Evolutionary conservation across 2,888 invertebrate species (phyloP), one percentile per base, ranked within the genome.

Genomic region (Galerucella calmariensis): DNA sequence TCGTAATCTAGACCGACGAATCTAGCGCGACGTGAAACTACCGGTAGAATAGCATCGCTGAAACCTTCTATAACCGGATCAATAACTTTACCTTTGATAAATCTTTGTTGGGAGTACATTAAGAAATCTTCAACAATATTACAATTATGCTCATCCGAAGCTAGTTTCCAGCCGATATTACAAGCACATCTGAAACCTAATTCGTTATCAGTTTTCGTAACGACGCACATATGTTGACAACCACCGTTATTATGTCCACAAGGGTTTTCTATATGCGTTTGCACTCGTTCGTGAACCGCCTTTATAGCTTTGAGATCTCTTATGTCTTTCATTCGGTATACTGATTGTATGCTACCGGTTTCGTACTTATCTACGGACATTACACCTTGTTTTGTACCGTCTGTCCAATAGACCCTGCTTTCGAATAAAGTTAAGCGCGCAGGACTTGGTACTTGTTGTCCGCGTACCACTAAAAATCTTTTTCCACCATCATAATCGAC

Each of bases 1-100:
- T 98, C 98, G 84, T 96, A 98, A 85, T 99, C 99, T 53, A 98
- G 88, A 0, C 98, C 98, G 0, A 98, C 98, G 85, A 98, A 97
- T 81, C 98, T 91, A 0, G 97, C 97, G 48, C 97, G 90, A 70
- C 95, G 89, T 0, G 97, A 97, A 0, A 97, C 96, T 0, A 98
- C 95, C 0, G 99, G 99, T 48, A 97, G 89, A 72, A 99, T 98
- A 8, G 98, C 98, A 85, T 99, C 98, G 82, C 95, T 95, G 86
- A 98, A 97, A 0, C 96, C 95, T 86, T 95, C 94, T 70, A 94
- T 93, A 0, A 96, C 94, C 0, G 97, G 97, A 83, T 96, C 91
- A 48, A 97, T 86, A 0, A 97, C 95, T 86, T 95, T 95, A 53
- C 98, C 98, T 85, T 98, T 97, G 80, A 99, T 97, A 84, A 97